Conservation (phyloP, 2,113 vertebrate genomes). For the Nematolebias whitei region DNA sequence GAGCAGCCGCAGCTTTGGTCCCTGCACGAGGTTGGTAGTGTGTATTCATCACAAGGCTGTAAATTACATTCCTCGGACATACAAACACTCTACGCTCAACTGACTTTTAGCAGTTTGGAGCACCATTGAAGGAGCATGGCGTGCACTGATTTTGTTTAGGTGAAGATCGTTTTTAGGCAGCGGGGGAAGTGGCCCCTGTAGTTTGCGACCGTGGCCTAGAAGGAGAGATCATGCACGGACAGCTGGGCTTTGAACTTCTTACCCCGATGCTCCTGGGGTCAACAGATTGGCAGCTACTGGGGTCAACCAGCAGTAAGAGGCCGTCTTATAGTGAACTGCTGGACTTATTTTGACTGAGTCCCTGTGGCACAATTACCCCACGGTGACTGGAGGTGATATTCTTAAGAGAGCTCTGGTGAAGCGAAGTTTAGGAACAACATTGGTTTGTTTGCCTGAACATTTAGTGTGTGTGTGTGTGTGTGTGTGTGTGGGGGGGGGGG, state of each 20-base stretch:
- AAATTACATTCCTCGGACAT: conserved; percentile 76
- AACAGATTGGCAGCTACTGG: conserved; percentile 70
- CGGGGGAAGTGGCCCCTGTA: conserved; percentile 65
- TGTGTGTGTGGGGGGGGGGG: too few species aligned
- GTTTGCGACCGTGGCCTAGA: conserved; percentile 58
- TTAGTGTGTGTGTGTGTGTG: conserved; percentile 2
- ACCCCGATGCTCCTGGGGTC: conserved; percentile 72
- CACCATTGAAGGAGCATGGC: conserved; percentile 63
- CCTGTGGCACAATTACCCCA: conserved; percentile 66
- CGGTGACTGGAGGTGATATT: conserved; percentile 58
- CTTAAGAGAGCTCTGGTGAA: conserved; percentile 60
- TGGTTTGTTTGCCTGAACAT: conserved; percentile 34
- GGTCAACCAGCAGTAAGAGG: conserved; percentile 73
- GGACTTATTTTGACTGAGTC: conserved; percentile 74
- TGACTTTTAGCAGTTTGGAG: conserved; percentile 67
- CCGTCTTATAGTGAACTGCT: conserved; percentile 64
- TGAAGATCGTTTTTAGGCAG: conserved; percentile 55
- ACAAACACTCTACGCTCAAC: conserved; percentile 73
- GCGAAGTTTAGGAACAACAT: conserved; percentile 62
- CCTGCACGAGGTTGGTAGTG: conserved; percentile 64
- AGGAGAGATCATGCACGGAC: conserved; percentile 66
- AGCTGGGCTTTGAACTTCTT: conserved; percentile 81
- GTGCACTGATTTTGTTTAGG: conserved; percentile 68
- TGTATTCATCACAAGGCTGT: conserved; percentile 62
- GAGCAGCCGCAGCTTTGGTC: conserved; percentile 67